phyloP scores from a whole-genome alignment of 2,113 vertebrate species.

The Mustela nigripes region DNA sequence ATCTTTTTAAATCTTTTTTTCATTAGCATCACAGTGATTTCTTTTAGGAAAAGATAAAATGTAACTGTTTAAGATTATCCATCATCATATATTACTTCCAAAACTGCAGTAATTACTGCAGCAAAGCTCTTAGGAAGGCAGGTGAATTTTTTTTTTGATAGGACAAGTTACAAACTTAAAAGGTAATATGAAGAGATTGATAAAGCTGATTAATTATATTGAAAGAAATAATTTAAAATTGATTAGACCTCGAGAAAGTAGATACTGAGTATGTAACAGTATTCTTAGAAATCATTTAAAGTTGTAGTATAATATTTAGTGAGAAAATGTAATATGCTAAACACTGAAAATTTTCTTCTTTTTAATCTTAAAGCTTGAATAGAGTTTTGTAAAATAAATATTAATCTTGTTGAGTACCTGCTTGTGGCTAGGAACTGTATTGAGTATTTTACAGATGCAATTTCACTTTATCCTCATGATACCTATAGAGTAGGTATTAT shows the following conservation, averaged over 20 bases:
- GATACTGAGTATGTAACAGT: background rate
- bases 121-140: background rate
- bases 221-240: constrained; percentile 45
- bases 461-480: background rate
- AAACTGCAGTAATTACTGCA: background rate
- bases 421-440: background rate
- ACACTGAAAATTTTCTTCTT: constrained; percentile 22
- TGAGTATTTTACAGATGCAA: constrained; percentile 11
- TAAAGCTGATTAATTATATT: constrained; percentile 31
- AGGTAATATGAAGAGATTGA: background rate
- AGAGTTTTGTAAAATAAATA: constrained; percentile 54
- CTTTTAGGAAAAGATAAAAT: constrained; percentile 30
- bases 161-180: constrained; percentile 46
- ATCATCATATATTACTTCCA: background rate
- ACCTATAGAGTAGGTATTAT: background rate
- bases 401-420: background rate
- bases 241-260: constrained; percentile 8
- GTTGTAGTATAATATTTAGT: constrained; percentile 33
- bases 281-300: constrained; percentile 34
- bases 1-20: background rate
- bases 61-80: background rate
- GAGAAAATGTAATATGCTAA: background rate
- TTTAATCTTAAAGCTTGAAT: constrained; percentile 34
- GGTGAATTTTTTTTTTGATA: background rate
- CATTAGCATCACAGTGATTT: background rate